phyloP scores from a whole-genome alignment of 2,888 invertebrate genomes.

The Hypena proboscidalis region DNA sequence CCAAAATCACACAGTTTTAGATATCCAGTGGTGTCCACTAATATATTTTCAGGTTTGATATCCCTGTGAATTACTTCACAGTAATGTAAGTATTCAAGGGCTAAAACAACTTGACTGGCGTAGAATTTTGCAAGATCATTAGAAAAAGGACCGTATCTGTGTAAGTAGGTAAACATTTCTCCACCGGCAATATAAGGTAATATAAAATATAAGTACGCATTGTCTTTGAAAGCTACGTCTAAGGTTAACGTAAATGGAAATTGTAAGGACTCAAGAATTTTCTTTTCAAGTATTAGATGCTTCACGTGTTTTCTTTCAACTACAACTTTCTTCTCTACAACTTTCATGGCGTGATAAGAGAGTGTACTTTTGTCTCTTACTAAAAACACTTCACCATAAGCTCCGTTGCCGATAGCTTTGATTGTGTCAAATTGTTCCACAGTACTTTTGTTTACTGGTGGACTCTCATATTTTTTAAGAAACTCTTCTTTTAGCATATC shows the following conservation, averaged over 20 bases:
- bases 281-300: constrained; percentile 95
- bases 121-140: constrained; percentile 94
- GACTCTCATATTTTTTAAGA: constrained; percentile 48
- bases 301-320: constrained; percentile 95
- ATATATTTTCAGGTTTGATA: constrained; percentile 95
- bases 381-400: constrained; percentile 94
- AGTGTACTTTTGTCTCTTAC: constrained; percentile 87
- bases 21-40: constrained; percentile 91
- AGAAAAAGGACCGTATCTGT: constrained; percentile 86
- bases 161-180: constrained; percentile 92
- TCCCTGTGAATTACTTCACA: constrained; percentile 94
- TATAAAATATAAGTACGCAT: constrained; percentile 92
- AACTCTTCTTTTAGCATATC: constrained; percentile 71
- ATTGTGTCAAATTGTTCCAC: constrained; percentile 88
- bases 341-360: constrained; percentile 94
- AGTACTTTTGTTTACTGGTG: constrained; percentile 39
- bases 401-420: constrained; percentile 93
- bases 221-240: constrained; percentile 93
- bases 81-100: constrained; percentile 95
- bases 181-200: constrained; percentile 94
- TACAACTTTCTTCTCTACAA: constrained; percentile 93
- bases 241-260: constrained; percentile 95
- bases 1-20: constrained; percentile 96
- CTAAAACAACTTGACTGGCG: constrained; percentile 94
- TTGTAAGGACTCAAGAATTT: constrained; percentile 91